Evolutionary conservation across 2,888 invertebrate genomes (phyloP).

Genomic region (Lysandra coridon): DNA sequence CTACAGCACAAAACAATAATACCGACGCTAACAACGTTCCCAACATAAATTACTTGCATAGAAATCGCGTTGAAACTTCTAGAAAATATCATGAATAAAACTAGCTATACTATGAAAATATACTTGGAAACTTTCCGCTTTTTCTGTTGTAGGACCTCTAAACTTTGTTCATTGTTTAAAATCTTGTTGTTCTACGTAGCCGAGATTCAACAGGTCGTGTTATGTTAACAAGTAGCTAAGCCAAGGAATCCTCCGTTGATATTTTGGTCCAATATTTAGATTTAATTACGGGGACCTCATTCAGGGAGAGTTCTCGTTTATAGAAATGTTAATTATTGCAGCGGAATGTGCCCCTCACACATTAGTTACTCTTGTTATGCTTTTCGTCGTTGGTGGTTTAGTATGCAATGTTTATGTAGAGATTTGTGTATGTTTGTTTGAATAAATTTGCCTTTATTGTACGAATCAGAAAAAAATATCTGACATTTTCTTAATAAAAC

Average conservation of each 20-base stretch:
- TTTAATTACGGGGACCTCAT: slow-evolving; percentile 28
- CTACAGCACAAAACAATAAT: background rate
- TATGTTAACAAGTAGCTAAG: slow-evolving; percentile 36
- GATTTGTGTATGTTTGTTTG: background rate
- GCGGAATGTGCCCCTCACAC: background rate
- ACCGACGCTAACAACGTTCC: background rate
- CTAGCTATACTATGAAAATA: slow-evolving; percentile 26
- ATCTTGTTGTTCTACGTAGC: slow-evolving; percentile 40
- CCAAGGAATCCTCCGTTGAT: slow-evolving; percentile 35
- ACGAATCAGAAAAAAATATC: too few species aligned
- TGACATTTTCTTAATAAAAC: background rate
- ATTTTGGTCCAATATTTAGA: slow-evolving; percentile 31
- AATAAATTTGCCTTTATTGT: background rate
- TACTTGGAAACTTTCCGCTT: slow-evolving; percentile 31
- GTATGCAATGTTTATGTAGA: background rate
- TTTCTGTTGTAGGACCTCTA: slow-evolving; percentile 35
- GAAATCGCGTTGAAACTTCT: slow-evolving; percentile 14
- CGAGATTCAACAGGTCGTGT: slow-evolving; percentile 40
- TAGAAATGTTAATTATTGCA: slow-evolving; percentile 22
- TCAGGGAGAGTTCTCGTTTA: slow-evolving; percentile 21
- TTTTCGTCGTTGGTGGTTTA: background rate
- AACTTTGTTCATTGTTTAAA: slow-evolving; percentile 41
- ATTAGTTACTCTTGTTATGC: slow-evolving; percentile 8
- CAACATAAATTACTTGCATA: slow-evolving; percentile 27
- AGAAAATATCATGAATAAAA: slow-evolving; percentile 28